Percentiles rank a stretch among this genome's conserved stretches.
Evolutionary conservation across 2,888 invertebrate species (phyloP).

Genomic region (Mayetiola destructor): DNA sequence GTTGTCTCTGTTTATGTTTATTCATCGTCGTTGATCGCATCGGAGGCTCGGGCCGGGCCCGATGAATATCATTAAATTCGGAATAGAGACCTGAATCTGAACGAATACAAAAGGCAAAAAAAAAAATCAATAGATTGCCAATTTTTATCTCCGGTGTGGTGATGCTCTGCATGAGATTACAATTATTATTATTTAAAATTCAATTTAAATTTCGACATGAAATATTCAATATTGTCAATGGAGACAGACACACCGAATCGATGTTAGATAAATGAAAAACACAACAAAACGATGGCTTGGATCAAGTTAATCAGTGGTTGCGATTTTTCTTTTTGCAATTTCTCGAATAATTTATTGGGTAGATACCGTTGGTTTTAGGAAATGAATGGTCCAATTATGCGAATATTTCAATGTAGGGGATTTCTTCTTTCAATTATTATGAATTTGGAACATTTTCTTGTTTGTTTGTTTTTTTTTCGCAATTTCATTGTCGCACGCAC

Average conservation of each 20-base stretch:
- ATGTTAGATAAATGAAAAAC: conserved; percentile 1
- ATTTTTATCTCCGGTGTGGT: background rate
- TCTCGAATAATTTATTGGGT: too few species aligned
- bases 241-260: background rate
- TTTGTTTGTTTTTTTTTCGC: background rate
- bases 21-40: background rate
- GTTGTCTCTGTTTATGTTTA: background rate
- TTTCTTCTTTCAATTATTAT: too few species aligned
- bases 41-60: too few species aligned
- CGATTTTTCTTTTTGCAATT: conserved; percentile 3
- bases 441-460: too few species aligned
- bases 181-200: conserved; percentile 2
- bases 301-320: background rate
- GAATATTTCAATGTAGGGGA: background rate
- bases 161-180: too few species aligned
- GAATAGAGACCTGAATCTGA: background rate
- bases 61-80: background rate
- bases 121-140: conserved; percentile 2
- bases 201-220: conserved; percentile 3
- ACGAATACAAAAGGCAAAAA: too few species aligned
- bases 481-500: conserved; percentile 4
- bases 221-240: background rate
- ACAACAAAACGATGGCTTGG: background rate
- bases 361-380: background rate
- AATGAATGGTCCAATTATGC: background rate